A percentile compares a stretch with the other conserved stretches of the same genome.
phyloP scores from a whole-genome alignment of 2,888 invertebrate genomes.

The Apoda limacodes region DNA sequence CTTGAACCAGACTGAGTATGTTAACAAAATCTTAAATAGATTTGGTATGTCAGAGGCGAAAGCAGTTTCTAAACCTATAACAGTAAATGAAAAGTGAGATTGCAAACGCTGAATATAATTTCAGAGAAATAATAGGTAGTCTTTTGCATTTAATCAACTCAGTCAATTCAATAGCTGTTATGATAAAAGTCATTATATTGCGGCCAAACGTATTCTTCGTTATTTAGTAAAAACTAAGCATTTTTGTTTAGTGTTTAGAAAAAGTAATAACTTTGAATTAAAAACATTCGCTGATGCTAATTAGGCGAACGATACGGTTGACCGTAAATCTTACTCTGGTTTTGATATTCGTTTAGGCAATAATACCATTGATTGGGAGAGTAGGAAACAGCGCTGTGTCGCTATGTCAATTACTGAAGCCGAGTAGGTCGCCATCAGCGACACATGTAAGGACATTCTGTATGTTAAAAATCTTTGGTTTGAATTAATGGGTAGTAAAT shows the following conservation, averaged over 20 bases:
- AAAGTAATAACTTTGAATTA: constrained; percentile 6
- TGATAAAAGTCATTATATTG: constrained; percentile 13
- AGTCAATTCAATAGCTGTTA: constrained; percentile 16
- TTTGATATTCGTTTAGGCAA: constrained; percentile 8
- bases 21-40: too few species aligned
- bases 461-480: constrained; percentile 8
- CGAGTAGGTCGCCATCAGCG: constrained; percentile 10
- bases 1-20: too few species aligned
- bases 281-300: constrained; percentile 12
- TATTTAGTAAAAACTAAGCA: constrained; percentile 15
- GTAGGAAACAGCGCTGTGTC: constrained; percentile 12
- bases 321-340: constrained; percentile 12
- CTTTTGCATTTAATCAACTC: constrained; percentile 12
- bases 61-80: too few species aligned
- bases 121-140: too few species aligned
- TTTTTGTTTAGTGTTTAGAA: constrained; percentile 9
- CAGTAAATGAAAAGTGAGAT: too few species aligned
- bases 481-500: constrained; percentile 5
- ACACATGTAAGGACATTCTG: constrained; percentile 12
- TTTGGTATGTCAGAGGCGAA: too few species aligned
- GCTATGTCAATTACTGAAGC: constrained; percentile 11
- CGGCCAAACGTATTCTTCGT: constrained; percentile 17
- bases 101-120: too few species aligned
- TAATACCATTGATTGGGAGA: constrained; percentile 9
- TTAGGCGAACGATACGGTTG: constrained; percentile 9